Percentiles rank a stretch among this genome's conserved stretches.
These are phyloP conservation scores for Tragelaphus scriptus DNA, from an alignment of 2,113 vertebrate genomes.

Conservation along the genomic window DNA sequence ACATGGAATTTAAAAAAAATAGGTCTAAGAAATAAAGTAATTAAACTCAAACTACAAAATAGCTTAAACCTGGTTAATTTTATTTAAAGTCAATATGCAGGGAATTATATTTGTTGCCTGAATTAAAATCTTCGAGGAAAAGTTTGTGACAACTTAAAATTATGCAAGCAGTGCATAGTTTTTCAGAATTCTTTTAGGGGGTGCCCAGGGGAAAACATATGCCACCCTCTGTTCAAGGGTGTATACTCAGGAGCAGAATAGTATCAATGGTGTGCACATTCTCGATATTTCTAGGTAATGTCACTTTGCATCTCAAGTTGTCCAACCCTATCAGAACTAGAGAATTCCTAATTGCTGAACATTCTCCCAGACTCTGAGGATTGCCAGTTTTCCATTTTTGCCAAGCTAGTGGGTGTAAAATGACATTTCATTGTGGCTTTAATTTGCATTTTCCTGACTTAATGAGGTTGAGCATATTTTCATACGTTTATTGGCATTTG, in stretches of 20 bases:
- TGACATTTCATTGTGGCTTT: slow-evolving; percentile 52
- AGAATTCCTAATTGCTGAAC: not conserved
- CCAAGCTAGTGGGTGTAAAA: slow-evolving; percentile 54
- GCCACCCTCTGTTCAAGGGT: not conserved
- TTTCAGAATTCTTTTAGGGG: not conserved
- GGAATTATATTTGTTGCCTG: not conserved
- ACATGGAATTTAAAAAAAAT: not conserved
- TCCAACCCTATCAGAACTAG: not conserved
- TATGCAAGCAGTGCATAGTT: not conserved
- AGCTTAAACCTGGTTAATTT: not conserved
- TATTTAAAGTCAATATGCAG: not conserved
- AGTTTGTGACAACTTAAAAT: not conserved
- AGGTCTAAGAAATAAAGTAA: not conserved
- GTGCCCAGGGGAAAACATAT: not conserved
- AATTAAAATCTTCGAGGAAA: not conserved
- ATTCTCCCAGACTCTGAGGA: not conserved
- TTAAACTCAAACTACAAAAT: not conserved
- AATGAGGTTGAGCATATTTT: slow-evolving; percentile 71
- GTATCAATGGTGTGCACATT: not conserved
- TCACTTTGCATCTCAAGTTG: not conserved
- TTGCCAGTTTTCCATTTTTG: slow-evolving; percentile 26
- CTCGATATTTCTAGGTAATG: not conserved
- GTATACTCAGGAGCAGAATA: not conserved
- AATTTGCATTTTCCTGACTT: slow-evolving; percentile 69
- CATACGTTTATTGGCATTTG: slow-evolving; percentile 65